Base-by-base conservation (phyloP, 1,140 invertebrate species). In the Aphelinus atriplicis region DNA sequence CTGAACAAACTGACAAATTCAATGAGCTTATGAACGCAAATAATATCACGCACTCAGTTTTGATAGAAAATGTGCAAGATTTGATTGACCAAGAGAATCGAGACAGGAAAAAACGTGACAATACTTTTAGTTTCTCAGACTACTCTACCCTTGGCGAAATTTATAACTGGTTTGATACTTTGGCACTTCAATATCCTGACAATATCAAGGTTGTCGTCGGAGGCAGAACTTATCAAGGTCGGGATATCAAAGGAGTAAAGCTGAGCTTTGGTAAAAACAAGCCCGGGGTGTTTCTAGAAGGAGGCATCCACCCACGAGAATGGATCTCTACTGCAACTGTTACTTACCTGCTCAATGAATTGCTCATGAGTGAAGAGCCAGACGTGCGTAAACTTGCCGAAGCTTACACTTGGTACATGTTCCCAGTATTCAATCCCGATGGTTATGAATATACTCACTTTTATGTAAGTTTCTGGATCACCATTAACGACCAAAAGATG, bases 341-440 rank as follows among this genome's bases (percentile, higher is more conserved):
- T 0, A 90, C 93, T 1, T 95, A 91, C 77, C 87, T 95, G 3
- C 81, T 91, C 1, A 89, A 93, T 75, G 85, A 93, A 77, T 80
- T 94, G 3, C 80, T 94, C 1, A 88, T 87, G 69, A 89, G 89
- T 78, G 58, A 84, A 50, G 78, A 91, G 78, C 7, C 86, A 68
- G 81, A 88, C 68, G 77, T 90, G 5, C 80, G 88, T 78, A 70
- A 81, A 68, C 79, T 92, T 78, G 88, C 93, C n/a, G 85, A 91
- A 63, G 85, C 84, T 51, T 87, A 91, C 70, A 91, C 93, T 53
- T 94, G 93, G 93, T 91, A 93, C 74, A 86, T 94, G 9, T 85
- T 94, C 64, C 93, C 93, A 0, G 87, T 91, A 51, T 80, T 90
- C 1, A 94, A 94, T 85, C 94, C 94, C 9, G 95, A 96, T 87